Base-by-base conservation (phyloP, 2,888 invertebrate genomes). In the Clitarchus hookeri region DNA sequence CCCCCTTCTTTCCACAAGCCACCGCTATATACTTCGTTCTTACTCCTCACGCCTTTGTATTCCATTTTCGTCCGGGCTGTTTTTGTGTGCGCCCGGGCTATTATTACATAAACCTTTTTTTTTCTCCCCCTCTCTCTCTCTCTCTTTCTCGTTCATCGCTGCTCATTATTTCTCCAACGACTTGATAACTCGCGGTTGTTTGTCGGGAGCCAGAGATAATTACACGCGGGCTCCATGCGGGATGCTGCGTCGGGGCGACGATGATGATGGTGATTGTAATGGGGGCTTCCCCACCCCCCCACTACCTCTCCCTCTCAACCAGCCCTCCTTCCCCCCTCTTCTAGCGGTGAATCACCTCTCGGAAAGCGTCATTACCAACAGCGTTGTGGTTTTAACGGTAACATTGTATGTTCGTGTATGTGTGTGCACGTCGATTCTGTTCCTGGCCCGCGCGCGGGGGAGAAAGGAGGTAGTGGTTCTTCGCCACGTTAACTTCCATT, bases 161-260 rank as follows among this genome's bases (percentile, higher is more conserved):
- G 65, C 65, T 65, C 65, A 65, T 65, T 65, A 65, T 65, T 65
- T 65, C 65, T 65, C 65, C 65, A n/a, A 65, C 65, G 65, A 65
- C 65, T 65, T 65, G 65, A 65, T 65, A 65, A 65, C 65, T 65
- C 65, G 65, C n/a, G 65, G 65, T 65, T 65, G 65, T 65, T 65
- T n/a, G 65, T n/a, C 65, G 65, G 65, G 65, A 65, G 65, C 65
- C 65, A n/a, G 65, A 23, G 65, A 65, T 65, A 65, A 65, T 65
- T 65, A 65, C 65, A n/a, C n/a, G 65, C 8, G 36, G 65, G 48
- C 65, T 65, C 19, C 65, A 65, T 65, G 65, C 65, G 65, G 65
- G 65, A 65, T 65, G 65, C 65, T 65, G 65, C 65, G n/a, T 0
- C n/a, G 65, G 65, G 65, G 65, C 65, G 65, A 65, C 65, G 65